These are phyloP conservation scores for Microcebus tavaratra DNA, from an alignment of 2,113 vertebrate genomes.

Conservation along the genomic window DNA sequence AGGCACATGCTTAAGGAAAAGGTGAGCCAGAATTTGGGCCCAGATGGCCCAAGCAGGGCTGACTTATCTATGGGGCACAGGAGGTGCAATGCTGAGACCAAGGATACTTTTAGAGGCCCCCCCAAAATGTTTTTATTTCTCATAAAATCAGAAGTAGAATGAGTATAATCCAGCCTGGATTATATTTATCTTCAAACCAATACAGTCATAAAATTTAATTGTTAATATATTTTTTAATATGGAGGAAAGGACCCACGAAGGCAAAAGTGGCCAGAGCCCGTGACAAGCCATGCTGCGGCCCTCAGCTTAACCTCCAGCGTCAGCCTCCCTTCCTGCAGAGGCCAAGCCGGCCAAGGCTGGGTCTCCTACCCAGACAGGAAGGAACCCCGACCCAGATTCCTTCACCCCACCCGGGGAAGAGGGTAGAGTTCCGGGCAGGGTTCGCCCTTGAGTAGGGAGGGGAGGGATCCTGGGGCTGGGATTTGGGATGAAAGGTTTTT, in stretches of 20 bases:
- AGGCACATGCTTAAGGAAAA: neutral
- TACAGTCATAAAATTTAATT: neutral
- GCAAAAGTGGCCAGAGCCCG: neutral
- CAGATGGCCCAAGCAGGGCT: neutral
- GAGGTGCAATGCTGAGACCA: no score
- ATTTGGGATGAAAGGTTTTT: neutral
- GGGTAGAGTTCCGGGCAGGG: neutral
- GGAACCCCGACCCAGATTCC: neutral
- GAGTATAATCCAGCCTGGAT: neutral
- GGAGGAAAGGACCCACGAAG: neutral
- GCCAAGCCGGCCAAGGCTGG: neutral
- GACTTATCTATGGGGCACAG: neutral
- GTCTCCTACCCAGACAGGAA: neutral
- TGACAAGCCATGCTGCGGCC: accelerated
- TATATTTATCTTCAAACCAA: neutral
- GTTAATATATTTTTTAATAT: neutral
- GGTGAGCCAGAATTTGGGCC: neutral
- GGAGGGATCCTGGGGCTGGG: neutral
- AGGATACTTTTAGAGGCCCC: neutral
- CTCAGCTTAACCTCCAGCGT: accelerated
- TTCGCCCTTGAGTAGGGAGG: neutral
- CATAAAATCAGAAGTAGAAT: neutral
- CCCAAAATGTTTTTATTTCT: neutral
- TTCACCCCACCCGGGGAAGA: neutral
- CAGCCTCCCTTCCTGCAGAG: neutral